These are phyloP conservation scores for Chloroceryle inda DNA, from an alignment of 2,797 vertebrate genomes.

Conservation along the genomic window DNA sequence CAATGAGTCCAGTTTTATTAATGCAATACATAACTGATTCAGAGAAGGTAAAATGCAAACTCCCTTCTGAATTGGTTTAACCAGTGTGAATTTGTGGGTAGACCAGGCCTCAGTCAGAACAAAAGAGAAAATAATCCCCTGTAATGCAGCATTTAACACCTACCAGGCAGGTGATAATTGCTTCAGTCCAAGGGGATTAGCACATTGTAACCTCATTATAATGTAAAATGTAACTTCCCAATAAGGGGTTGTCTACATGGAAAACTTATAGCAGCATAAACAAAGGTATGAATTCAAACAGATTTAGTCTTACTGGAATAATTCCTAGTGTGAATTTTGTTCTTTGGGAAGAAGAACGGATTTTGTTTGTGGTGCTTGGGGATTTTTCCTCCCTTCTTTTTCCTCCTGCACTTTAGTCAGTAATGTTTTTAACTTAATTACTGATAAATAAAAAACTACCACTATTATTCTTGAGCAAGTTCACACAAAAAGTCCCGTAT, in stretches of 20 bases:
- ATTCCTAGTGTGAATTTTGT: slow-evolving; percentile 9
- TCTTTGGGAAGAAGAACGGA: neutral
- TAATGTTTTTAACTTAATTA: neutral
- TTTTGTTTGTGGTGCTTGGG: neutral
- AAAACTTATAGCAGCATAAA: slow-evolving; percentile 29
- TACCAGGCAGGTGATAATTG: slow-evolving; percentile 73
- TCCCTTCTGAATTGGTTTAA: slow-evolving; percentile 54
- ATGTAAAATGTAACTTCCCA: slow-evolving; percentile 62
- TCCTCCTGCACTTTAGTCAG: neutral
- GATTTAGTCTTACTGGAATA: slow-evolving; percentile 34
- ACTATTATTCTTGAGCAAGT: neutral
- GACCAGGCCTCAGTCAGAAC: slow-evolving; percentile 38
- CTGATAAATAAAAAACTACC: neutral
- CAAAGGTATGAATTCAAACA: slow-evolving; percentile 37
- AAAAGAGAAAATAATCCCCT: slow-evolving; percentile 71
- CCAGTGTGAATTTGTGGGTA: slow-evolving; percentile 40
- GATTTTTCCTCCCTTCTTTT: too few relatives aligned
- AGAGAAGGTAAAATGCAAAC: neutral
- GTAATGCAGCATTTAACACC: slow-evolving; percentile 69
- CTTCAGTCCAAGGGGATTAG: slow-evolving; percentile 61
- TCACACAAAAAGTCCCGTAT: neutral
- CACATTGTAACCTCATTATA: slow-evolving; percentile 70
- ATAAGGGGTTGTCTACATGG: slow-evolving; percentile 18
- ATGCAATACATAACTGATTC: slow-evolving; percentile 22
- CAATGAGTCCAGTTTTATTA: slow-evolving; percentile 50